Percentiles rank a stretch among this genome's conserved stretches.
These are phyloP conservation scores for Gorsachius goisagi DNA, from an alignment of 2,113 vertebrate genomes.

Conservation along the genomic window DNA sequence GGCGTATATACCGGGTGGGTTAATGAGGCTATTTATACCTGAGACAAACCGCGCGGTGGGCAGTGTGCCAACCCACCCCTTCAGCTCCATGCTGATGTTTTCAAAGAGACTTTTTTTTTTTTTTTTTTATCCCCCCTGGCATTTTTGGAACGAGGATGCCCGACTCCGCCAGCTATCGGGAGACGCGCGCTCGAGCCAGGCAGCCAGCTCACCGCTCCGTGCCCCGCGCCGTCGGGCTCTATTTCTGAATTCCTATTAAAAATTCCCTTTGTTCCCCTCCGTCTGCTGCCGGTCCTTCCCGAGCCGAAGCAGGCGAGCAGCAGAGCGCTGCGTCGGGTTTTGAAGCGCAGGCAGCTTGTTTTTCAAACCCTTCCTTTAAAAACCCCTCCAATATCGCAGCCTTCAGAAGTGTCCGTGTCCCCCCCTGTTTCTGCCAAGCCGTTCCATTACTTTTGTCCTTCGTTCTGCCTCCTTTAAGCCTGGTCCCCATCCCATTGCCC, in stretches of 20 bases:
- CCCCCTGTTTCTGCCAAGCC: not conserved
- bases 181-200: fast-evolving
- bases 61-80: not conserved
- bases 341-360: not conserved
- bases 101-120: not conserved
- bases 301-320: not conserved
- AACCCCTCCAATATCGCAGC: not conserved
- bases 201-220: not conserved
- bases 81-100: not conserved
- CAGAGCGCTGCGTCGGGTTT: not conserved
- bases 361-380: not conserved
- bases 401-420: not conserved
- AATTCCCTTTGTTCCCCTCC: not conserved
- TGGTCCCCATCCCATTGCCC: not conserved
- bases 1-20: not conserved
- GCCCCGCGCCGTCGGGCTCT: fast-evolving
- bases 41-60: not conserved
- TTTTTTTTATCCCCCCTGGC: not conserved
- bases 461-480: not conserved
- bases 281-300: not conserved
- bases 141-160: not conserved
- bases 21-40: not conserved
- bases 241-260: not conserved
- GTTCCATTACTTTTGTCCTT: not conserved
- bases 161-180: not conserved